These are phyloP conservation scores for Caiman crocodilus DNA, from an alignment of 2,797 vertebrate genomes.

Conservation along the genomic window DNA sequence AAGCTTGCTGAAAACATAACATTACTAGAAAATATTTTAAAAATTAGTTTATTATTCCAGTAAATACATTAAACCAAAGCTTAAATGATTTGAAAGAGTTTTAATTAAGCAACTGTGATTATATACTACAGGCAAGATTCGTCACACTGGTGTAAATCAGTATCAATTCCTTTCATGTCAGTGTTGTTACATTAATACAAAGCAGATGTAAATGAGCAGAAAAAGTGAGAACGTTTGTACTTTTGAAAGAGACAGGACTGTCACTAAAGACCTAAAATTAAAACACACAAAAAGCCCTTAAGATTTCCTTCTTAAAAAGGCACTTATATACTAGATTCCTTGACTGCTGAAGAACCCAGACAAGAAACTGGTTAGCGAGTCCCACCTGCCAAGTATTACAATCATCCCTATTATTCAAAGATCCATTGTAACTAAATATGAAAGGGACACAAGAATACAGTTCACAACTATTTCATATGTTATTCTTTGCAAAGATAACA, in stretches of 20 bases:
- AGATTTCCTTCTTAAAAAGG: neutral
- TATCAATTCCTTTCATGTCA: neutral
- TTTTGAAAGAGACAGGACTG: neutral
- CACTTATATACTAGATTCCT: neutral
- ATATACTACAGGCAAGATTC: neutral
- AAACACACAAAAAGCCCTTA: neutral
- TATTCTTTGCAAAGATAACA: neutral
- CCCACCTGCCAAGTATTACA: neutral
- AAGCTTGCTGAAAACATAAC: neutral
- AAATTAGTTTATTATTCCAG: neutral
- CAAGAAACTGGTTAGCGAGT: neutral
- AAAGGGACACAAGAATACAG: neutral
- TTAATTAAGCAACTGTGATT: neutral
- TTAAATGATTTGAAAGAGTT: neutral
- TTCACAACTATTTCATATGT: neutral
- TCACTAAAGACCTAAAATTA: neutral
- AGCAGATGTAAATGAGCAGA: neutral
- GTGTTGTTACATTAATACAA: neutral
- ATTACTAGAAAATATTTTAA: neutral
- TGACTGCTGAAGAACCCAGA: neutral
- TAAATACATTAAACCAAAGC: neutral
- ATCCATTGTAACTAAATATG: neutral
- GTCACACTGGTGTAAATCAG: neutral
- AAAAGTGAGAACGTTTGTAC: neutral
- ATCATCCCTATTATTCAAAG: neutral